Evolutionary conservation across 2,797 vertebrate genomes (phyloP).

Genomic region (Rhinella marina): DNA sequence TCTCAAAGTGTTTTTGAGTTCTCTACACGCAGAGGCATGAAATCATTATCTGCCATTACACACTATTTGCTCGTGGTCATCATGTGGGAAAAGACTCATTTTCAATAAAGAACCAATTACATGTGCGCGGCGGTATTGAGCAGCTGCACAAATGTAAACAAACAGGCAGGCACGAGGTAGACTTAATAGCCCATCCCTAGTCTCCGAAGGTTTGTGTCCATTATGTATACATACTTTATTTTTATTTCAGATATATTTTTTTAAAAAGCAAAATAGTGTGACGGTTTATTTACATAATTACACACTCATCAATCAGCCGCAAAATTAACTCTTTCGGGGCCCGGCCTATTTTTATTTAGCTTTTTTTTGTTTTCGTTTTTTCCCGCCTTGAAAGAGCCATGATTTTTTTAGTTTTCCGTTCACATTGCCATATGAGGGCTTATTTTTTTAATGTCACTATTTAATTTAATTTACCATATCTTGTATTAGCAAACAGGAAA

Average conservation of each 20-base stretch:
- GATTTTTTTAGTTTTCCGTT: too few relatives aligned
- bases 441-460: too few relatives aligned
- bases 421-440: too few relatives aligned
- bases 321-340: too few relatives aligned
- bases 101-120: conserved; percentile 69
- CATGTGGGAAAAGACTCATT: conserved; percentile 75
- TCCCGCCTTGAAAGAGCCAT: too few relatives aligned
- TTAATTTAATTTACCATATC: too few relatives aligned
- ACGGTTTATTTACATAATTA: background rate
- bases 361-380: too few relatives aligned
- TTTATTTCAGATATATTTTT: background rate
- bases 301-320: too few relatives aligned
- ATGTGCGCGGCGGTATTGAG: conserved; percentile 71
- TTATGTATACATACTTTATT: conserved; percentile 19
- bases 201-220: background rate
- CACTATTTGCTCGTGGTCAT: conserved; percentile 72
- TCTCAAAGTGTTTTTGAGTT: conserved; percentile 77
- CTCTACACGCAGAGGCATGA: conserved; percentile 76
- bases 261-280: background rate
- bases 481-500: too few relatives aligned
- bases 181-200: conserved; percentile 27
- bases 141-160: conserved; percentile 74
- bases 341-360: too few relatives aligned
- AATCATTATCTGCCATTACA: conserved; percentile 82
- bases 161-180: conserved; percentile 72